phyloP scores from a whole-genome alignment of 1,140 invertebrate species.

The Drosophila auraria region DNA sequence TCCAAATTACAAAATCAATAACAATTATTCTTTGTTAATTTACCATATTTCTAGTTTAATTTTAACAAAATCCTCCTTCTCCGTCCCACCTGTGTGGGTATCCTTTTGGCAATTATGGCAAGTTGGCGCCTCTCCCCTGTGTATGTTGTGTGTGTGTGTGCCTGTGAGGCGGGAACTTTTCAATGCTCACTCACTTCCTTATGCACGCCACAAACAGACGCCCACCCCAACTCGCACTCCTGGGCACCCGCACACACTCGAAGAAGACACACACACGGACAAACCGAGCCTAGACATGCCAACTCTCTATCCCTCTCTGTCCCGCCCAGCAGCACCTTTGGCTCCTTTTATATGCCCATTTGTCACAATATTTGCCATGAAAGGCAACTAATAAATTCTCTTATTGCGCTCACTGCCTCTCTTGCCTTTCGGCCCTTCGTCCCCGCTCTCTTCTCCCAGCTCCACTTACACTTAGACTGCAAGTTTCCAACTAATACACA shows the following conservation, averaged over 20 bases:
- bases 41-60: neutral
- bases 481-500: slow-evolving; percentile 36
- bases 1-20: too few species aligned
- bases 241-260: neutral
- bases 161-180: slow-evolving; percentile 41
- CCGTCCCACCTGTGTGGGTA: neutral
- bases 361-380: slow-evolving; percentile 77
- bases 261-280: neutral
- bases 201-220: slow-evolving; percentile 24
- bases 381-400: slow-evolving; percentile 79
- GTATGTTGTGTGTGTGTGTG: neutral
- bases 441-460: slow-evolving; percentile 5
- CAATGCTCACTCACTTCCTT: slow-evolving; percentile 27
- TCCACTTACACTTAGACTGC: slow-evolving; percentile 27
- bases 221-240: slow-evolving; percentile 6
- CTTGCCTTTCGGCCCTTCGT: too few species aligned
- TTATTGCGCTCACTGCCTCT: slow-evolving; percentile 41
- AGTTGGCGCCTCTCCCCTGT: slow-evolving; percentile 56
- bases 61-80: neutral
- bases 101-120: slow-evolving; percentile 61
- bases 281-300: slow-evolving; percentile 40
- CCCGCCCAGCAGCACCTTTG: slow-evolving; percentile 23
- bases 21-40: neutral
- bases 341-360: slow-evolving; percentile 70
- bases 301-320: neutral